Evolutionary conservation across 2,113 vertebrate species (phyloP).

Genomic region (Caranx melampygus): DNA sequence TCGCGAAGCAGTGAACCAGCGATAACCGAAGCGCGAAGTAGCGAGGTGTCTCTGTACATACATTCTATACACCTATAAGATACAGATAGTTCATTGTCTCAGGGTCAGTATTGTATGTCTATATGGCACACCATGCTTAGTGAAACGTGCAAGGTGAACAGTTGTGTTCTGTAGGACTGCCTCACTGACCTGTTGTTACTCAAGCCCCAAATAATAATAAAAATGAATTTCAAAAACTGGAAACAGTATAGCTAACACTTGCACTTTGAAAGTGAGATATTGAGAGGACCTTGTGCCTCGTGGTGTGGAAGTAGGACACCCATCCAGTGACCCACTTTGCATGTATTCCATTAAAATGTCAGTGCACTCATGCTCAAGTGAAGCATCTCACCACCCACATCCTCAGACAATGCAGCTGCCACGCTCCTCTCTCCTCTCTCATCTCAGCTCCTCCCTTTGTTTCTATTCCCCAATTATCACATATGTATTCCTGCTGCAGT

Average conservation of each 20-base stretch:
- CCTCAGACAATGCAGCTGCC: slow-evolving; percentile 56
- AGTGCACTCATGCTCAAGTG: slow-evolving; percentile 52
- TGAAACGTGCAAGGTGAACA: no score
- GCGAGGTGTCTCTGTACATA: no score
- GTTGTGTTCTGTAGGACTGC: no score
- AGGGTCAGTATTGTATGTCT: no score
- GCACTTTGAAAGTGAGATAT: slow-evolving; percentile 37
- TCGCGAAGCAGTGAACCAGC: no score
- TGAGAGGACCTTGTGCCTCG: slow-evolving; percentile 32
- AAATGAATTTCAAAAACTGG: not conserved
- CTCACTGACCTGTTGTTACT: no score
- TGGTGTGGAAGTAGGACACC: slow-evolving; percentile 63
- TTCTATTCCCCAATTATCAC: not conserved
- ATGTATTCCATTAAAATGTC: slow-evolving; percentile 75
- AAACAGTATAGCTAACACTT: slow-evolving; percentile 22
- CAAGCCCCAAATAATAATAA: no score
- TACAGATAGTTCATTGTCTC: not conserved
- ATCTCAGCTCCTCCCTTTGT: slow-evolving; percentile 10
- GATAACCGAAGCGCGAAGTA: no score
- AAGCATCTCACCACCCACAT: slow-evolving; percentile 65
- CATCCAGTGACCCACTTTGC: slow-evolving; percentile 70
- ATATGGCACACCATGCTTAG: no score
- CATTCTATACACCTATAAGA: no score
- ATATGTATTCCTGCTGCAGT: not conserved
- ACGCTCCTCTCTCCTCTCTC: slow-evolving; percentile 30